phyloP scores from a whole-genome alignment of 2,888 invertebrate species.

The Mythimna loreyi region DNA sequence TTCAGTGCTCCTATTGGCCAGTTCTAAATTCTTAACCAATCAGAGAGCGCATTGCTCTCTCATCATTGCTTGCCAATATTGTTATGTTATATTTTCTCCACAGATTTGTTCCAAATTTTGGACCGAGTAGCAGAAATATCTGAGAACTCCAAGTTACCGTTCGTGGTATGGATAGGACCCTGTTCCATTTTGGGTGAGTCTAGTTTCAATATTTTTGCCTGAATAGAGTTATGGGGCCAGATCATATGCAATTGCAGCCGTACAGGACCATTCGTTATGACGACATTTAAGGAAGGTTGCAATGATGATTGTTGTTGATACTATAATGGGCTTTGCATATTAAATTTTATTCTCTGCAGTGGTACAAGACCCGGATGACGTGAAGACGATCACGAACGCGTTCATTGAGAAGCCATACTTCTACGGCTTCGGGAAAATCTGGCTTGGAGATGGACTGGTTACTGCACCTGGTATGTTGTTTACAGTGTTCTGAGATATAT shows the following conservation, averaged over 20 bases:
- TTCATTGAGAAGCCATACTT: slow-evolving; percentile 78
- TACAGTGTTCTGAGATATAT: background rate
- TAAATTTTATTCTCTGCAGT: slow-evolving; percentile 63
- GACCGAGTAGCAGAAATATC: slow-evolving; percentile 62
- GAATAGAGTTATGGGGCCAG: too few species aligned
- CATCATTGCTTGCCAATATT: too few species aligned
- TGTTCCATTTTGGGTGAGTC: slow-evolving; percentile 70
- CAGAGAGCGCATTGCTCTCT: too few species aligned
- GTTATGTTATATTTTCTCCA: slow-evolving; percentile 31
- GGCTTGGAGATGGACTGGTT: slow-evolving; percentile 81
- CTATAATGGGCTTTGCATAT: too few species aligned
- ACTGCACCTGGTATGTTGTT: slow-evolving; percentile 75
- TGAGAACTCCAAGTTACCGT: slow-evolving; percentile 69
- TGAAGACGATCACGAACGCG: slow-evolving; percentile 72
- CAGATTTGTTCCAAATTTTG: slow-evolving; percentile 67
- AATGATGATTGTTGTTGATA: too few species aligned
- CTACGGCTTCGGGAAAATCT: slow-evolving; percentile 75
- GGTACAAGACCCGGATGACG: slow-evolving; percentile 75
- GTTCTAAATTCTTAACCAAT: too few species aligned
- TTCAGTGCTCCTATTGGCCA: too few species aligned
- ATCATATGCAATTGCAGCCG: too few species aligned
- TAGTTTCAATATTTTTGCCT: background rate
- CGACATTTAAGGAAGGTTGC: too few species aligned
- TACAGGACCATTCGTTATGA: too few species aligned
- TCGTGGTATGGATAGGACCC: slow-evolving; percentile 75